A percentile compares a stretch with the other conserved stretches of the same genome.
phyloP scores from a whole-genome alignment of 2,797 vertebrate genomes.

The Graptemys geographica region DNA sequence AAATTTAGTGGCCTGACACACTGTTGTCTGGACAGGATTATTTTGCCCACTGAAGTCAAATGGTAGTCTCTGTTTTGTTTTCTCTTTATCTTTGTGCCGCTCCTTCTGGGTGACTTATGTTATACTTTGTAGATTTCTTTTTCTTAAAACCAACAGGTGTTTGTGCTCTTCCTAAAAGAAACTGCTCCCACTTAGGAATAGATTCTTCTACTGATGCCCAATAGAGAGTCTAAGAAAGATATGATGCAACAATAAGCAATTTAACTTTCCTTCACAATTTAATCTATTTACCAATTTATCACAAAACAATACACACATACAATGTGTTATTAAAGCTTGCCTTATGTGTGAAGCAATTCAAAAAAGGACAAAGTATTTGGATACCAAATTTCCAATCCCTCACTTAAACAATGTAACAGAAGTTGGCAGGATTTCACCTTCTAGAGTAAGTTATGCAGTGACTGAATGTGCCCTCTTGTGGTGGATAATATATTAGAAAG shows the following conservation, averaged over 20 bases:
- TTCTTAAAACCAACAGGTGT: slow-evolving; percentile 76
- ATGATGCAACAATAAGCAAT: slow-evolving; percentile 66
- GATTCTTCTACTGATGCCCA: slow-evolving; percentile 90
- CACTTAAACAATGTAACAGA: slow-evolving; percentile 64
- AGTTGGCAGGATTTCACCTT: slow-evolving; percentile 72
- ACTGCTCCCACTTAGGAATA: slow-evolving; percentile 89
- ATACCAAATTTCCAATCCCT: slow-evolving; percentile 76
- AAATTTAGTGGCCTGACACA: background rate
- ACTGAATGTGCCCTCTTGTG: slow-evolving; percentile 85
- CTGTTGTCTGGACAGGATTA: slow-evolving; percentile 36
- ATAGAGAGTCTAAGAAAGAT: slow-evolving; percentile 85
- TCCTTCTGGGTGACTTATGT: slow-evolving; percentile 67
- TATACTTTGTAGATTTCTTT: slow-evolving; percentile 65
- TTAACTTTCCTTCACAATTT: slow-evolving; percentile 74
- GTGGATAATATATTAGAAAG: slow-evolving; percentile 58
- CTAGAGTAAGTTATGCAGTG: slow-evolving; percentile 72
- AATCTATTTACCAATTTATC: slow-evolving; percentile 64
- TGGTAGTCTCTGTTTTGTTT: slow-evolving; percentile 66
- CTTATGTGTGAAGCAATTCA: slow-evolving; percentile 56
- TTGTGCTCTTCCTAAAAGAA: slow-evolving; percentile 87
- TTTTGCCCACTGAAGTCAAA: slow-evolving; percentile 5
- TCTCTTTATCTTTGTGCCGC: slow-evolving; percentile 24
- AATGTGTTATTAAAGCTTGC: slow-evolving; percentile 35
- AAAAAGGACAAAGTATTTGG: slow-evolving; percentile 73
- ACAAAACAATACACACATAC: slow-evolving; percentile 50